A percentile compares a stretch with the other conserved stretches of the same genome.
Conservation (phyloP, 2,113 vertebrate genomes). For the Psophia crepitans region DNA sequence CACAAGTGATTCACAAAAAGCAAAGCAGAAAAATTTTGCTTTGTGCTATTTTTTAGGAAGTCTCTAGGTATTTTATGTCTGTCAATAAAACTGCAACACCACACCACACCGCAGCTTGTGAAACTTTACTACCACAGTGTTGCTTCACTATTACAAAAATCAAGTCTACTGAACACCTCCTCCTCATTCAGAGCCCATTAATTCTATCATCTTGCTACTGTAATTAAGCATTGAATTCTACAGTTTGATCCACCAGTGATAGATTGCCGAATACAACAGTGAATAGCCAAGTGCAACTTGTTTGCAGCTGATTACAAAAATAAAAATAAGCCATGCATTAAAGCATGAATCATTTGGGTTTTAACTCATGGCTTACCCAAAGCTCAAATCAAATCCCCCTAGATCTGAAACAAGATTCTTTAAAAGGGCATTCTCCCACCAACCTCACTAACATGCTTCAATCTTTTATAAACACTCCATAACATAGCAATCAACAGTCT, state of each 20-base stretch:
- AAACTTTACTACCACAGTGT: neutral
- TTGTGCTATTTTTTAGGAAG: neutral
- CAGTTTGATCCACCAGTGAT: neutral
- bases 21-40: neutral
- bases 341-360: neutral
- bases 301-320: neutral
- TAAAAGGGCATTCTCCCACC: neutral
- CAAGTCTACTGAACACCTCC: neutral
- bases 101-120: neutral
- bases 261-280: neutral
- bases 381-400: neutral
- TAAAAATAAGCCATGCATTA: neutral
- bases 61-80: neutral
- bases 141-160: neutral
- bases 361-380: neutral
- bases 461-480: neutral
- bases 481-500: accelerated
- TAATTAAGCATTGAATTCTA: neutral
- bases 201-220: neutral
- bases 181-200: neutral
- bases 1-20: neutral
- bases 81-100: neutral
- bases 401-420: neutral
- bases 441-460: neutral
- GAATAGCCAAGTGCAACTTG: neutral